These are phyloP conservation scores for Gymnosoma rotundatum DNA, from an alignment of 2,888 invertebrate genomes.

Conservation along the genomic window DNA sequence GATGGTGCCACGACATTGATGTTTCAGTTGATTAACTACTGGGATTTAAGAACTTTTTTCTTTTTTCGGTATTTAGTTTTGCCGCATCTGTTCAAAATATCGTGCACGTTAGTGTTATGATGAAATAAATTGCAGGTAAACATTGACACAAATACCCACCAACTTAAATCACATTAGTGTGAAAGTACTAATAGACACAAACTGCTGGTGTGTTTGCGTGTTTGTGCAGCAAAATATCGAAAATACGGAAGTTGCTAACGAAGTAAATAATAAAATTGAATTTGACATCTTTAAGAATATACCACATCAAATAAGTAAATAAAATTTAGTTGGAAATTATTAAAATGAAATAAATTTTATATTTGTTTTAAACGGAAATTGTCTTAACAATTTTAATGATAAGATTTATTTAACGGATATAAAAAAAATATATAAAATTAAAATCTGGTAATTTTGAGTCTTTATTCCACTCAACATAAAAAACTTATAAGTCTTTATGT, in stretches of 20 bases:
- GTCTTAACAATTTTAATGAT: no score
- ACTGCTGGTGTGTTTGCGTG: neutral
- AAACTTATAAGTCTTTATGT: no score
- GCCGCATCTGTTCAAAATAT: conserved; percentile 60
- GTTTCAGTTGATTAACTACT: conserved; percentile 40
- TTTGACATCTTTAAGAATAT: conserved; percentile 51
- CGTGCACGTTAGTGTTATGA: conserved; percentile 61
- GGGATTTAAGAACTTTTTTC: conserved; percentile 3
- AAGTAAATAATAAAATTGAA: conserved; percentile 65
- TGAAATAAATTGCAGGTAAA: conserved; percentile 38
- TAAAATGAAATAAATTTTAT: conserved; percentile 13
- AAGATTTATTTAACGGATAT: no score
- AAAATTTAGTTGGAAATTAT: neutral
- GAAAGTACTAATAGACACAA: conserved; percentile 23
- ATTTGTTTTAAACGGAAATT: neutral
- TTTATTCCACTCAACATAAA: no score
- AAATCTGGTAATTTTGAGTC: no score
- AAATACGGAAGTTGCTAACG: conserved; percentile 68
- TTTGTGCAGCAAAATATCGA: conserved; percentile 25
- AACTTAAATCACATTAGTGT: conserved; percentile 16
- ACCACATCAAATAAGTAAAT: conserved; percentile 47
- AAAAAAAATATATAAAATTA: no score
- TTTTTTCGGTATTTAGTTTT: conserved; percentile 48
- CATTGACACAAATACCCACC: neutral
- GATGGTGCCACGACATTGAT: conserved; percentile 27